A percentile compares a stretch with the other conserved stretches of the same genome.
Conservation (phyloP, 2,113 vertebrate genomes). For the Parotia lawesii region DNA sequence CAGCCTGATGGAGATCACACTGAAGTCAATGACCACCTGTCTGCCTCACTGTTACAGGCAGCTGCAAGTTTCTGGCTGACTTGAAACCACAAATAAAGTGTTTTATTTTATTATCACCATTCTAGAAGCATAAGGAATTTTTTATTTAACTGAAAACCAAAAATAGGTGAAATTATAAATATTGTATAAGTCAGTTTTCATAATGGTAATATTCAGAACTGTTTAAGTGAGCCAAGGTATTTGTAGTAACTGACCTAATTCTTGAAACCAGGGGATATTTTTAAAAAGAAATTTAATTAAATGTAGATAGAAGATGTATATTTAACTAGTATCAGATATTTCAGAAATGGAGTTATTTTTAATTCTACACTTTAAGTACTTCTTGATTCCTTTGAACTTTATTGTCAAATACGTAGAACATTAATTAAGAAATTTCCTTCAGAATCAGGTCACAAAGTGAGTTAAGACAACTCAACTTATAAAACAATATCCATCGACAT, state of each 20-base stretch:
- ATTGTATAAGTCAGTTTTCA: not conserved
- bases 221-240: not conserved
- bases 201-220: not conserved
- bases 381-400: not conserved
- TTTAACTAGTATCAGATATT: not conserved
- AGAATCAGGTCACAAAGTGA: not conserved
- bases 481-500: not conserved
- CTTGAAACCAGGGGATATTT: not conserved
- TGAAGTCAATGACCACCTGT: not conserved
- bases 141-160: not conserved
- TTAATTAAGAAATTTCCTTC: not conserved
- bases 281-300: not conserved
- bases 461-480: not conserved
- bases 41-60: not conserved
- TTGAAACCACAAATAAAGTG: not conserved
- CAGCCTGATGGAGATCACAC: not conserved
- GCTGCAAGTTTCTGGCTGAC: not conserved
- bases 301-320: not conserved
- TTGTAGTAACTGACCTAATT: conserved; percentile 22
- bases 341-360: not conserved
- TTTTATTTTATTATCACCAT: not conserved
- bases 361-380: not conserved
- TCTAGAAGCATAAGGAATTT: not conserved
- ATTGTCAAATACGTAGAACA: not conserved
- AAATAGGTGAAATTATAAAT: not conserved